These are phyloP conservation scores for Ormyrus labotus DNA, from an alignment of 2,888 invertebrate genomes.

Conservation along the genomic window DNA sequence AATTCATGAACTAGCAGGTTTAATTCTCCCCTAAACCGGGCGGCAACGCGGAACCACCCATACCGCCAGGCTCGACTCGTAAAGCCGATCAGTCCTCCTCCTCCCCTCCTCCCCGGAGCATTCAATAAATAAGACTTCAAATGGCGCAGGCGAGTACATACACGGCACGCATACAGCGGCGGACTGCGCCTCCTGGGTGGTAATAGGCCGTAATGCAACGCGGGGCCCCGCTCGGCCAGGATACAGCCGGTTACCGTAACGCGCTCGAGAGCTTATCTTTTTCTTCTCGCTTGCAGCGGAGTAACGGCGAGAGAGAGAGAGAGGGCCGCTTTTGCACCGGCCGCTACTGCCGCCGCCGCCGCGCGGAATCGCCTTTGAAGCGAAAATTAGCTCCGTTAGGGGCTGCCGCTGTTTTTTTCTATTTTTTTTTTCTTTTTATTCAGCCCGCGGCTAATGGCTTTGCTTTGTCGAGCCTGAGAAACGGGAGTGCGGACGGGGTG, in stretches of 20 bases:
- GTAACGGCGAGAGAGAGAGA: too few species aligned
- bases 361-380: slow-evolving; percentile 9
- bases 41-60: background rate
- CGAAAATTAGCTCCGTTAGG: slow-evolving; percentile 44
- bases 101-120: slow-evolving; percentile 31
- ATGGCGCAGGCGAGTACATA: slow-evolving; percentile 60
- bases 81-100: background rate
- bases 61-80: background rate
- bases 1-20: too few species aligned
- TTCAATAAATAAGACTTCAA: slow-evolving; percentile 71
- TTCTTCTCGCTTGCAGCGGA: slow-evolving; percentile 30
- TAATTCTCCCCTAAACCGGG: too few species aligned
- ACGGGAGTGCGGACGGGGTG: too few species aligned
- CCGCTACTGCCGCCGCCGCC: slow-evolving; percentile 19
- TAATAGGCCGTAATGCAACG: slow-evolving; percentile 65
- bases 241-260: slow-evolving; percentile 47
- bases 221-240: slow-evolving; percentile 59
- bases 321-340: slow-evolving; percentile 35
- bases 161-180: background rate
- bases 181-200: slow-evolving; percentile 65
- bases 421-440: background rate
- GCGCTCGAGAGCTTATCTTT: slow-evolving; percentile 46
- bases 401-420: background rate
- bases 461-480: background rate
- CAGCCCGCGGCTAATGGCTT: background rate